Evolutionary conservation across 1,140 invertebrate genomes (phyloP).

Genomic region (Galleria mellonella): DNA sequence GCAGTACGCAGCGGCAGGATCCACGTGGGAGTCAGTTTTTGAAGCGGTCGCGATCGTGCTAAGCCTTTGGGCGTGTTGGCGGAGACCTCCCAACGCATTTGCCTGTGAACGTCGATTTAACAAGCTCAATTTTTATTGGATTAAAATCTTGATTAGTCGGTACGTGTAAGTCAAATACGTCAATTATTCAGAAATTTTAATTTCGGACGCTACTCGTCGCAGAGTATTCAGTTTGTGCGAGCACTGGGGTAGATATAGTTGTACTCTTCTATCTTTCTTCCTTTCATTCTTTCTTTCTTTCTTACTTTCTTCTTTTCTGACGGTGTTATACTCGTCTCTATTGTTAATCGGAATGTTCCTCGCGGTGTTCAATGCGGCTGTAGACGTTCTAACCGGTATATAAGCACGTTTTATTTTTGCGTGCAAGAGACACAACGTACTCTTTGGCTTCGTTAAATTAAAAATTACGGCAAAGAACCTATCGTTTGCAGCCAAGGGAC

Average conservation of each 20-base stretch:
- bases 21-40: too few relatives aligned
- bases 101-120: constrained; percentile 56
- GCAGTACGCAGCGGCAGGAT: not conserved
- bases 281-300: constrained; percentile 3
- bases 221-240: constrained; percentile 9
- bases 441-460: not conserved
- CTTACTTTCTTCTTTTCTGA: constrained; percentile 5
- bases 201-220: not conserved
- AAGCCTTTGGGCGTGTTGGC: constrained; percentile 12
- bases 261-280: constrained; percentile 1
- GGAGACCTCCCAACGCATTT: constrained; percentile 17
- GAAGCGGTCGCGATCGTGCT: constrained; percentile 11
- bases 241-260: constrained; percentile 22
- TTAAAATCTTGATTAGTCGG: constrained; percentile 48
- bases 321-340: constrained; percentile 20
- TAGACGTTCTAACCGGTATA: constrained; percentile 23
- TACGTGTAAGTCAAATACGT: constrained; percentile 65
- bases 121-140: constrained; percentile 66
- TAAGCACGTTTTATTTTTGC: constrained; percentile 4
- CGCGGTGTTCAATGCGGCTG: constrained; percentile 22
- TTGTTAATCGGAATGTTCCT: constrained; percentile 31
- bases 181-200: constrained; percentile 47
- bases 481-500: too few relatives aligned
- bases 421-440: not conserved
- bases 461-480: not conserved